Percentiles rank a stretch among this genome's conserved stretches.
Conservation (phyloP, 2,888 invertebrate species). For the Aquatica leii region DNA sequence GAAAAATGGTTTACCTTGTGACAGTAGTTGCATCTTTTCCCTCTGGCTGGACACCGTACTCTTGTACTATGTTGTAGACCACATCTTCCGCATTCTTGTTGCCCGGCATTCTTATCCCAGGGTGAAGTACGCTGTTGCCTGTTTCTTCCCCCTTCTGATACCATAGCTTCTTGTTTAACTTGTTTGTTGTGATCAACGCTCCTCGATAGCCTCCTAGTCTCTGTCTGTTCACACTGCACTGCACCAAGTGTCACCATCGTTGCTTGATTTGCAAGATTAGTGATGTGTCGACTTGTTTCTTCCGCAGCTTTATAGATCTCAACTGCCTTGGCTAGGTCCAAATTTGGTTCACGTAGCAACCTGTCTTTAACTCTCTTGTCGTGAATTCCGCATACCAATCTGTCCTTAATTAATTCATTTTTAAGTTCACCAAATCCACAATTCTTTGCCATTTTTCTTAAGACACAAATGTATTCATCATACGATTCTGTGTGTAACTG, state of each 20-base stretch:
- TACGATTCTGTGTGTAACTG: slow-evolving; percentile 23
- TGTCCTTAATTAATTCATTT: slow-evolving; percentile 35
- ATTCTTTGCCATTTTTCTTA: slow-evolving; percentile 23
- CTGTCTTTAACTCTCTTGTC: slow-evolving; percentile 22
- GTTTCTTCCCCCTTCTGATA: background rate
- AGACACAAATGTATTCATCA: slow-evolving; percentile 23
- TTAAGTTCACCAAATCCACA: slow-evolving; percentile 35
- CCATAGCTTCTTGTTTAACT: background rate
- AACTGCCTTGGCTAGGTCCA: slow-evolving; percentile 15
- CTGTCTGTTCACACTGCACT: background rate
- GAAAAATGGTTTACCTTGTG: too few relatives aligned
- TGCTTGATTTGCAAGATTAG: background rate
- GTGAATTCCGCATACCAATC: slow-evolving; percentile 33
- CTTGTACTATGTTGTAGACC: background rate
- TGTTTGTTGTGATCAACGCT: background rate
- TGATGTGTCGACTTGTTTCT: background rate
- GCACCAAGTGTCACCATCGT: background rate
- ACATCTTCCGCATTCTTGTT: too few relatives aligned
- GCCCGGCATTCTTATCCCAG: background rate
- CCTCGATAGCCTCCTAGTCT: background rate
- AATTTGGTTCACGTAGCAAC: slow-evolving; percentile 21
- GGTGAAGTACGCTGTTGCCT: background rate
- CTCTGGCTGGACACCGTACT: background rate
- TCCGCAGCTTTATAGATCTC: background rate
- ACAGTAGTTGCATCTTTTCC: too few relatives aligned